Conservation (phyloP, 2,113 vertebrate genomes). For the Dolichallabes microphthalmus region DNA sequence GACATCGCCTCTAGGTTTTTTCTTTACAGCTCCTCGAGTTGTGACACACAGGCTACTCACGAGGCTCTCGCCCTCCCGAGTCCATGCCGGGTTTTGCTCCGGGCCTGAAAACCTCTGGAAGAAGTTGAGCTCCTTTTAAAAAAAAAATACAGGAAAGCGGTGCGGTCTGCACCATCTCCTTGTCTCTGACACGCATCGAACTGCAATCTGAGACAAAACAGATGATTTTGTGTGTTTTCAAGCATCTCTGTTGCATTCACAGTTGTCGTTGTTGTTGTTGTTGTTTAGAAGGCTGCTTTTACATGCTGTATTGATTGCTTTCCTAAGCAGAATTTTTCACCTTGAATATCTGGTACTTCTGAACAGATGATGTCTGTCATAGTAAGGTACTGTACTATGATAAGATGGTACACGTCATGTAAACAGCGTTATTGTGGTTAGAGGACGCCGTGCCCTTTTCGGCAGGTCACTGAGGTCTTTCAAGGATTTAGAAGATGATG, state of each 20-base stretch:
- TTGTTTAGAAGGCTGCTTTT: background rate
- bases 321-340: background rate
- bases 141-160: background rate
- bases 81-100: slow-evolving; percentile 29
- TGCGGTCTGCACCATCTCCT: slow-evolving; percentile 9
- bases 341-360: background rate
- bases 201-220: slow-evolving; percentile 21
- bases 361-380: background rate
- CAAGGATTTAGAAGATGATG: background rate
- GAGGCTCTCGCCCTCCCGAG: background rate
- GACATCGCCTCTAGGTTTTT: slow-evolving; percentile 61
- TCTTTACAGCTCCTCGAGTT: slow-evolving; percentile 36
- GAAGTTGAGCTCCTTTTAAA: slow-evolving; percentile 35
- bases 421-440: background rate
- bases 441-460: background rate
- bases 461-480: background rate
- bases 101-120: slow-evolving; percentile 19
- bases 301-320: background rate
- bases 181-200: slow-evolving; percentile 10
- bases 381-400: background rate
- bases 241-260: background rate
- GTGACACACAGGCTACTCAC: background rate
- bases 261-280: background rate
- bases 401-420: background rate
- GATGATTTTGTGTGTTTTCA: background rate